Conservation (phyloP, 92 coral and sea anemone species). For the Epizoanthus ramosus region DNA sequence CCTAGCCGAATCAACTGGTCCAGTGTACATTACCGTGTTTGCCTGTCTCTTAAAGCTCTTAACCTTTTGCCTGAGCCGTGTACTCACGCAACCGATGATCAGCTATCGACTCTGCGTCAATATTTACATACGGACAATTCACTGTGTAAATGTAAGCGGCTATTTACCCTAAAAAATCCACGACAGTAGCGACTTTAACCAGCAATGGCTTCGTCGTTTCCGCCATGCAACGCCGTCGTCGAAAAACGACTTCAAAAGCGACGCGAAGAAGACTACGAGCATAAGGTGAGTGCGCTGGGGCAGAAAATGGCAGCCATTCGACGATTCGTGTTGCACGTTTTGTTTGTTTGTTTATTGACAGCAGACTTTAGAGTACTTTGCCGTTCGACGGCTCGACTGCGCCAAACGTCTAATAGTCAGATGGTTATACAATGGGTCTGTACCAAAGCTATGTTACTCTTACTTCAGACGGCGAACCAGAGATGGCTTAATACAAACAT, state of each 20-base stretch:
- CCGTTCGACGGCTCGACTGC: no score
- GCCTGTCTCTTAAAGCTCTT: background rate
- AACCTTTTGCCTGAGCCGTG: background rate
- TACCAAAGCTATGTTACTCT: no score
- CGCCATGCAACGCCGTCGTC: constrained; percentile 51
- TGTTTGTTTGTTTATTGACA: background rate
- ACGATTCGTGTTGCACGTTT: background rate
- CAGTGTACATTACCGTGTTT: background rate
- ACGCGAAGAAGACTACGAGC: constrained; percentile 68
- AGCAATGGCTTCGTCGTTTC: constrained; percentile 18
- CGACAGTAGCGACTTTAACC: background rate
- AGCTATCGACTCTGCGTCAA: background rate
- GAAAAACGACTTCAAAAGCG: constrained; percentile 64
- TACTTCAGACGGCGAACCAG: no score
- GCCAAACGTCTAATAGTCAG: no score
- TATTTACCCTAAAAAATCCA: background rate
- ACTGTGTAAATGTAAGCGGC: background rate
- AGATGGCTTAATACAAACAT: no score
- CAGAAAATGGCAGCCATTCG: constrained; percentile 4
- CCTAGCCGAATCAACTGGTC: no score
- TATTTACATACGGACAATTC: background rate
- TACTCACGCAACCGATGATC: background rate
- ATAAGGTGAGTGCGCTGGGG: constrained; percentile 56
- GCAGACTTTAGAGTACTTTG: no score
- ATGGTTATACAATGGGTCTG: no score